Conservation (phyloP, 2,888 invertebrate genomes). For the Pollenia angustigena region DNA sequence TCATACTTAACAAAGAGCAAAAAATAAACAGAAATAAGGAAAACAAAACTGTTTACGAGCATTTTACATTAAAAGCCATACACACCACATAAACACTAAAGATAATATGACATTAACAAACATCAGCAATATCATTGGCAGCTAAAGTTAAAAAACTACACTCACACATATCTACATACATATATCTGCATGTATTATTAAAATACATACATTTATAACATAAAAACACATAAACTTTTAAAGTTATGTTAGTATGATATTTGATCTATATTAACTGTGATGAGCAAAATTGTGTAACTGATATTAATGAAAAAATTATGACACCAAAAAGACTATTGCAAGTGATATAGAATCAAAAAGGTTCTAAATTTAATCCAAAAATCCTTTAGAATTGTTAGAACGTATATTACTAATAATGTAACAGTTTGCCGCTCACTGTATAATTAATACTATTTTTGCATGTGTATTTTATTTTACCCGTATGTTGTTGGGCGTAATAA, state of each 20-base stretch:
- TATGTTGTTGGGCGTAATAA: conserved; percentile 55
- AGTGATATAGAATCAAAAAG: not conserved
- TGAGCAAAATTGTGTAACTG: no score
- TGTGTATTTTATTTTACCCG: conserved; percentile 28
- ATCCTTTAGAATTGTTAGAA: not conserved
- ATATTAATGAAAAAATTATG: no score
- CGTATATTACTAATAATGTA: not conserved
- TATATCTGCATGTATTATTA: not conserved
- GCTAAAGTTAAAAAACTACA: conserved; percentile 25
- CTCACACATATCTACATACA: not conserved
- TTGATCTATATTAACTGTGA: no score
- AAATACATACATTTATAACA: not conserved
- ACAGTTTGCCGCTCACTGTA: conserved; percentile 24
- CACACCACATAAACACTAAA: conserved; percentile 45
- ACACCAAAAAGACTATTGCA: no score
- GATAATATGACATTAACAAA: conserved; percentile 65
- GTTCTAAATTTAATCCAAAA: no score
- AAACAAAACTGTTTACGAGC: not conserved
- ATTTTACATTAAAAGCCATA: conserved; percentile 27
- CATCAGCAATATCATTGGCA: conserved; percentile 61
- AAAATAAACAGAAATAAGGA: not conserved
- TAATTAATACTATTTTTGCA: conserved; percentile 9
- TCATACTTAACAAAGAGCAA: conserved; percentile 6
- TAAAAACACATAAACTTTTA: not conserved
- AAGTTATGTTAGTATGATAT: not conserved